Base-by-base conservation (phyloP, 2,888 invertebrate species). In the Rapana venosa region DNA sequence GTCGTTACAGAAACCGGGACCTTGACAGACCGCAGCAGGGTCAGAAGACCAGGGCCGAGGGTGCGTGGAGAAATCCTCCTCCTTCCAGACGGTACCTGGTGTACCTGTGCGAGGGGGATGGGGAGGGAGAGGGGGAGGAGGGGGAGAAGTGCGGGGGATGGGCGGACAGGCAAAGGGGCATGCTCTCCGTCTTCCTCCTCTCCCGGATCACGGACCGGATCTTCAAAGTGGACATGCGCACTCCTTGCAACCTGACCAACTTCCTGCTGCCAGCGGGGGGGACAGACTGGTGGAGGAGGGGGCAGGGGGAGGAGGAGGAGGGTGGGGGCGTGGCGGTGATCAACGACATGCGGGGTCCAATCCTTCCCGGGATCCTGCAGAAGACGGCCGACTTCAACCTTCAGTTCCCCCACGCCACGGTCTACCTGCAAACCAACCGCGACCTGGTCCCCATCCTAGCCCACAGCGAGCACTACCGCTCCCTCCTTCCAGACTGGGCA, bases 91-190 rank as follows among this genome's bases (percentile, higher is more conserved):
- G 88, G 15, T 92, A 91, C 61, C 85, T 92, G 30, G 91, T 92
- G n/a, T 92, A 92, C 86, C 87, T 91, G 26, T 92, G 92, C 70
- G 91, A 91, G 30, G 47, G 47, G 8, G 77, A 32, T 47, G 32
- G 70, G 5, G 30, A 26, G 0, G 74, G 74, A 36, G 77, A 89
- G 58, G 47, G 47, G 8, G 77, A 32, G 5, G 30, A 26, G 0
- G 74, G 74, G 56, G 77, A 89, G 58, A 81, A 30, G n/a, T 92
- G 92, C 85, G 92, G 92, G 6, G 92, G 92, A 1, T 92, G 91
- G 92, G 92, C 92, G 22, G 92, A 92, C 66, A 77, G 92, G 26
- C 92, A 92, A 77, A 56, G 91, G 22, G 92, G 91, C 0, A 90
- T 92, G 35, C 89, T 90, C 47, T 91, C 91, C 30, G 87, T 90